Percentiles rank a stretch among this genome's conserved stretches.
phyloP scores from a whole-genome alignment of 2,888 invertebrate species.

The Venustoraphidia nigricollis region DNA sequence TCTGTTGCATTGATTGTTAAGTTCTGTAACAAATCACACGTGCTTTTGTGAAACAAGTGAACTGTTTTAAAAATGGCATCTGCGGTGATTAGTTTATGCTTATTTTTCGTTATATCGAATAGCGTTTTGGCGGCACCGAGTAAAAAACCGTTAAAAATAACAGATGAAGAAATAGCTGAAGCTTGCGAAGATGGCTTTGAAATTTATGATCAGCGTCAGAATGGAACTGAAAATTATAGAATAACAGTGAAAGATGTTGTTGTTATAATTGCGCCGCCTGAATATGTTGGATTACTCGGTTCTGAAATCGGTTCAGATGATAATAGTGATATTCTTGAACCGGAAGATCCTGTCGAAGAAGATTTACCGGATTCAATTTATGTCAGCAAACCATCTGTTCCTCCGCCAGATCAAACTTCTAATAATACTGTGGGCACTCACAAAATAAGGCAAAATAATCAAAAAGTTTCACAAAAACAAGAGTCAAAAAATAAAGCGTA shows the following conservation, averaged over 20 bases:
- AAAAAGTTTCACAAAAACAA: too few species aligned
- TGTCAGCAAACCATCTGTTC: slow-evolving; percentile 2
- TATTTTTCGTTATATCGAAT: too few species aligned
- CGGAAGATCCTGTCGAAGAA: slow-evolving; percentile 6
- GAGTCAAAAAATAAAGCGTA: too few species aligned
- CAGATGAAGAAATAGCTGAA: neutral
- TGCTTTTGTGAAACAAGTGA: too few species aligned
- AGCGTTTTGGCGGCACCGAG: too few species aligned
- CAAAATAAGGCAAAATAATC: too few species aligned
- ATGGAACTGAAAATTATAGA: slow-evolving; percentile 59
- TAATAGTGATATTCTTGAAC: slow-evolving; percentile 10
- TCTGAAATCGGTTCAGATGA: slow-evolving; percentile 8
- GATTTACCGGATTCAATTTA: slow-evolving; percentile 8
- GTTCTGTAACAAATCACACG: too few species aligned
- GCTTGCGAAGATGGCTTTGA: slow-evolving; percentile 22
- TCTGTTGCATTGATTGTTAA: too few species aligned
- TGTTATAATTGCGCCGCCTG: slow-evolving; percentile 46
- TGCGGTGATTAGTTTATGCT: too few species aligned
- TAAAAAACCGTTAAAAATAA: neutral
- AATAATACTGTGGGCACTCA: neutral
- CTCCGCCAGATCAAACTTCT: neutral
- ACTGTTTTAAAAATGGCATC: too few species aligned
- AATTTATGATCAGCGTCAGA: slow-evolving; percentile 60
- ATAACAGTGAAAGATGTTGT: slow-evolving; percentile 54
- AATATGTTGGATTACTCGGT: slow-evolving; percentile 21